Evolutionary conservation across 1,140 invertebrate species (phyloP).

Genomic region (Drosophila funebris): DNA sequence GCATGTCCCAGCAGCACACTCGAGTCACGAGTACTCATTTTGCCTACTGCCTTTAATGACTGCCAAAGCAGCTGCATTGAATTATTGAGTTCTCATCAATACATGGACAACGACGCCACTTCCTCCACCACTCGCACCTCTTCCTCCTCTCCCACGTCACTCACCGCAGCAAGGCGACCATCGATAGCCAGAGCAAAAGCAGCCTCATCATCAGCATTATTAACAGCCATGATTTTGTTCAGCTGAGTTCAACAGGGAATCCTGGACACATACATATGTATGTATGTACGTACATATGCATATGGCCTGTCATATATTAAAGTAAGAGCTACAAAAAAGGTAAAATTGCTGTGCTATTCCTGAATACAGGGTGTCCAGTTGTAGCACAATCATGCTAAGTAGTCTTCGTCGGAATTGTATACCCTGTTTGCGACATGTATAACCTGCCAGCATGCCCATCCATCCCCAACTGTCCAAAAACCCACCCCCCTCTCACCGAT

Average conservation of each 20-base stretch:
- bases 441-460: constrained; percentile 27
- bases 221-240: constrained; percentile 61
- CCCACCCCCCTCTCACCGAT: background rate
- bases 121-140: background rate
- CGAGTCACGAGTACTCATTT: constrained; percentile 1
- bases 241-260: constrained; percentile 54
- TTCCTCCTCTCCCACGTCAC: background rate
- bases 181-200: background rate
- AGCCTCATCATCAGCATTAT: constrained; percentile 49
- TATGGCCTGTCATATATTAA: constrained; percentile 56
- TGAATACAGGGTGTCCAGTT: constrained; percentile 42
- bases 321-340: constrained; percentile 51
- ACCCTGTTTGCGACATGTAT: constrained; percentile 48
- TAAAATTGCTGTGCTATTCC: constrained; percentile 24
- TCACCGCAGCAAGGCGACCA: background rate
- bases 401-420: background rate
- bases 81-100: constrained; percentile 66
- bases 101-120: constrained; percentile 11
- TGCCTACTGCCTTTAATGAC: constrained; percentile 27
- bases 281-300: constrained; percentile 1
- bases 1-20: constrained; percentile 29
- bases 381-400: constrained; percentile 2
- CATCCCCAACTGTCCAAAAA: constrained; percentile 8
- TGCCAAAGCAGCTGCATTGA: constrained; percentile 46
- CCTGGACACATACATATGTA: no score